phyloP scores from a whole-genome alignment of 30 jellyfish, hydroid and myxozoan species.

The Cassiopea xamachana region DNA sequence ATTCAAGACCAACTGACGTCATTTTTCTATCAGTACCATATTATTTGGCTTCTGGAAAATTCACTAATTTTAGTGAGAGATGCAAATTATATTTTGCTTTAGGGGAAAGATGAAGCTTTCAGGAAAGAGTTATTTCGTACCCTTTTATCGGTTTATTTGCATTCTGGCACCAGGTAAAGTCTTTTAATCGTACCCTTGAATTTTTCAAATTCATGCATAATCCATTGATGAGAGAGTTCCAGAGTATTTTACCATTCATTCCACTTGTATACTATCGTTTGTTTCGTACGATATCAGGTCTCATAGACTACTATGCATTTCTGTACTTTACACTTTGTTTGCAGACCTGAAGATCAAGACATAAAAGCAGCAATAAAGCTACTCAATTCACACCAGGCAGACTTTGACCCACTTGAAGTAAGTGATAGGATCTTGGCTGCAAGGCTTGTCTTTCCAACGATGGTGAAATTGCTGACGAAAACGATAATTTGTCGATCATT shows the following conservation, averaged over 20 bases:
- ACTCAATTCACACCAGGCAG: conserved; percentile 76
- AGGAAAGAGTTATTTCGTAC: conserved; percentile 60
- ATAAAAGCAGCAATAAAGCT: conserved; percentile 76
- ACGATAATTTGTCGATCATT: too few species aligned
- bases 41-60: too few species aligned
- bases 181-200: not conserved
- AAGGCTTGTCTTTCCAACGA: too few species aligned
- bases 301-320: not conserved
- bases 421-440: too few species aligned
- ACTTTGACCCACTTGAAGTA: conserved; percentile 83
- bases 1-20: too few species aligned
- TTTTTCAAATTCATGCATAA: too few species aligned
- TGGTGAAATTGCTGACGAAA: too few species aligned
- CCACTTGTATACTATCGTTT: too few species aligned
- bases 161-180: conserved; percentile 46
- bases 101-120: conserved; percentile 64
- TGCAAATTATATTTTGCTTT: not conserved
- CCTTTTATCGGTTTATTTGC: conserved; percentile 70
- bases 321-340: not conserved
- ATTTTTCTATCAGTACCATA: too few species aligned
- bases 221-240: too few species aligned
- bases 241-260: too few species aligned
- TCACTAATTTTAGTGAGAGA: not conserved
- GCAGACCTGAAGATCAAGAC: conserved; percentile 25
- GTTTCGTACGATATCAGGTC: too few species aligned